Conservation (phyloP, 1,140 invertebrate species). For the Aphelenchoides fujianensis region DNA sequence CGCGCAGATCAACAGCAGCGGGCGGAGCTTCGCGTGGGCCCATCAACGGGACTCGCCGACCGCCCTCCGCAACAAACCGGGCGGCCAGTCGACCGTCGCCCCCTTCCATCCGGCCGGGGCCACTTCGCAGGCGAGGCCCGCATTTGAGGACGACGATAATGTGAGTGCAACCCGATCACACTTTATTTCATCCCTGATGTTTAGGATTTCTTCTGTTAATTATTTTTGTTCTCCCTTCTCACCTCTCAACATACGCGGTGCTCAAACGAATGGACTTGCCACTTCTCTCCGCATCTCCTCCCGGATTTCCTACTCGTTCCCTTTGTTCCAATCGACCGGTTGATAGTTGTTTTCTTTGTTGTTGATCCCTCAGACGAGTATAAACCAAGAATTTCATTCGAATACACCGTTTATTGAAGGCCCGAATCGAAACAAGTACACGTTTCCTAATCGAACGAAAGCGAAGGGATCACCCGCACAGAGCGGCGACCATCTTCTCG, state of each 20-base stretch:
- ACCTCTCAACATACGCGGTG: background rate
- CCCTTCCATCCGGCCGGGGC: background rate
- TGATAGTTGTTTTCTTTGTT: too few species aligned
- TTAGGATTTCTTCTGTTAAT: background rate
- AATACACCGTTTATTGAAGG: too few species aligned
- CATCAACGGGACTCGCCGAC: background rate
- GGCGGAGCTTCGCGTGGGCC: background rate
- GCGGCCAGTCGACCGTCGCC: background rate
- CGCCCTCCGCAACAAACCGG: background rate
- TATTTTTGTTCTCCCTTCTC: background rate
- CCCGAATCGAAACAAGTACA: too few species aligned
- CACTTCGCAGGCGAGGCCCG: background rate
- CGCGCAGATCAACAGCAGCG: background rate
- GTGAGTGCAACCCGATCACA: background rate
- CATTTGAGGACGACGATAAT: background rate
- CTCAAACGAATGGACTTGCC: too few species aligned
- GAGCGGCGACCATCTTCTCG: constrained; percentile 36
- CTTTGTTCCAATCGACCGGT: too few species aligned
- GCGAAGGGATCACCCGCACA: constrained; percentile 34
- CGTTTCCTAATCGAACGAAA: too few species aligned
- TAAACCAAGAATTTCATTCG: too few species aligned
- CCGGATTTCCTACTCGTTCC: too few species aligned
- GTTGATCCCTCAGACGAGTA: too few species aligned
- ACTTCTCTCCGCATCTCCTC: too few species aligned
- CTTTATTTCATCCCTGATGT: background rate